Evolutionary conservation across 92 coral and sea anemone species (phyloP), one percentile per base, ranked within the genome.

Genomic region (Paramuricea clavata): DNA sequence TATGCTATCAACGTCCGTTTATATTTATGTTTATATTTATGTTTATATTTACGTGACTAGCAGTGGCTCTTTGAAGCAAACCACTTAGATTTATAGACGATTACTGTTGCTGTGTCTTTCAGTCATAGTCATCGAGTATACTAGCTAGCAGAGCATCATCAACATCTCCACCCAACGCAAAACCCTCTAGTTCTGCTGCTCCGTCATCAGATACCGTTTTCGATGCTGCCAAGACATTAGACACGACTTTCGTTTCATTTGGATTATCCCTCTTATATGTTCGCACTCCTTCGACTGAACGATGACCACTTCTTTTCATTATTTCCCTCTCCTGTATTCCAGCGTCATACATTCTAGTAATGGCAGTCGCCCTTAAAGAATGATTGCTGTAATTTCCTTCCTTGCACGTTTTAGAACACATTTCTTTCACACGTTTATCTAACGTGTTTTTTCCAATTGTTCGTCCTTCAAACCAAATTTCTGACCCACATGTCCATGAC

Each of bases 271-370:
- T 49, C 13, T 33, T 54, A 74, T 85, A 85, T 11, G 89, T 27
- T 39, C 89, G 59, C 1, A 75, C 83, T 0, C 61, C 83, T 36
- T 75, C 76, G n/a, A n/a, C n/a, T 27, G 83, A 85, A 2, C 83
- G 50, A 43, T 75, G 83, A 34, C 89, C 89, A 74, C 83, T 85
- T 83, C 82, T 83, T 30, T 85, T 34, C 73, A n/a, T 74, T 15
- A 74, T 85, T 10, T 31, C 12, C 49, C 73, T 52, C 31, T 85
- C 89, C 16, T 69, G 23, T 32, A 85, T 36, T 16, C 89, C 83
- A 1, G 83, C 44, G 21, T 75, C 89, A 44, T 82, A 83, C n/a
- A 65, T 76, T 21, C 89, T 49, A 9, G 74, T 76, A 2, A 76
- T n/a, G 8, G 82, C 89, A 50, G 89, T 76, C 17, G 79, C 79